Evolutionary conservation across 2,797 vertebrate species (phyloP), one percentile per base, ranked within the genome.

Genomic region (Chanos chanos): DNA sequence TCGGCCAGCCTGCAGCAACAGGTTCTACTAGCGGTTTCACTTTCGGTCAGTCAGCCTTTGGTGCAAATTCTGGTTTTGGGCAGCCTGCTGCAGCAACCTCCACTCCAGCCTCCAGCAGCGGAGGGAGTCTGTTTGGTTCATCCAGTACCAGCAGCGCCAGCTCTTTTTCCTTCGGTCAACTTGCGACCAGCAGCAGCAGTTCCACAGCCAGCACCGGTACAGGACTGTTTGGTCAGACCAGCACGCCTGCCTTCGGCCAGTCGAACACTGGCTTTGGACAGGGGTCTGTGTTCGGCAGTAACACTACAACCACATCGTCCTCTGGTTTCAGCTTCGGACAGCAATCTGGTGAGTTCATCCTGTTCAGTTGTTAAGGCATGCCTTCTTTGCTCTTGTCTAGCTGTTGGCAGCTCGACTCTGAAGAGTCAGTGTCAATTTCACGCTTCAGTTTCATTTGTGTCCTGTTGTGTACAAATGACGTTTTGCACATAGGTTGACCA

Each of bases 271-370:
- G 78, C 24, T 99, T 98, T 18, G 94, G 92, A 0, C 94, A 96
- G 34, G 85, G 77, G 0, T 76, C 85, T 1, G 70, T 92, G 53
- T 98, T 99, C 5, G 95, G 94, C 0, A 79, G 84, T 0, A 83
- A 90, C 44, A 93, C 94, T 18, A 92, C 92, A 2, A 89, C 94
- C 0, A 90, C 92, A 0, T 85, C 94, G 0, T 89, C 95, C 0
- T 73, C 92, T 3, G 93, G 88, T 0, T 99, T 99, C 69, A 87
- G 91, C 80, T 99, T 99, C 60, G 93, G 89, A 65, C 95, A 97
- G 50, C 82, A 90, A 1, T 86, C 94, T 72, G 94, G 97, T 98
- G 70, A 88, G 90, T 44, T 1, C 19, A 18, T 2, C 9, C 40
- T 21, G n/a, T n/a, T n/a, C n/a, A n/a, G n/a, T n/a, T n/a, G n/a